These are phyloP conservation scores for Xestia ashworthii DNA, from an alignment of 2,888 invertebrate genomes.

Conservation along the genomic window DNA sequence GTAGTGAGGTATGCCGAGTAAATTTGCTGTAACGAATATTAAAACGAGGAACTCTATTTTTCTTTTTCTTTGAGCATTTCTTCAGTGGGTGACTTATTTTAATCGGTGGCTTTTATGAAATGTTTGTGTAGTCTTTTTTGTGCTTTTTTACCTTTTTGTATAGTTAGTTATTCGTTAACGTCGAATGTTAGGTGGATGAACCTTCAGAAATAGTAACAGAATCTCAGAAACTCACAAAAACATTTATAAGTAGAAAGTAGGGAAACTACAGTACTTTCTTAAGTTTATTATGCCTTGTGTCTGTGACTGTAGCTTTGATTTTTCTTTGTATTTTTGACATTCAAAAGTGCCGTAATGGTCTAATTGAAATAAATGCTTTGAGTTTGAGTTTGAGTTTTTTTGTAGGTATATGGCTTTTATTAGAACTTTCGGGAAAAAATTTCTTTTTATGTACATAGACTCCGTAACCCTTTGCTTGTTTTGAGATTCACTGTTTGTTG, in stretches of 20 bases:
- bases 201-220: neutral
- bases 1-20: conserved; percentile 64
- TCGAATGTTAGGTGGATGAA: neutral
- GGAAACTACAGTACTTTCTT: too few species aligned
- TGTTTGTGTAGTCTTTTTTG: conserved; percentile 12
- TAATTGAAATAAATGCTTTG: too few species aligned
- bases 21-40: conserved; percentile 69
- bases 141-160: neutral
- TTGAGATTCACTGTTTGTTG: neutral
- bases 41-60: conserved; percentile 44
- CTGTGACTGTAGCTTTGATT: too few species aligned
- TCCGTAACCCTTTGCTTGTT: neutral
- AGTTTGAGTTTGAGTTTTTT: too few species aligned
- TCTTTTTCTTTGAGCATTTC: conserved; percentile 32
- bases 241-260: neutral
- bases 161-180: neutral
- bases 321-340: too few species aligned
- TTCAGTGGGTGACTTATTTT: conserved; percentile 26
- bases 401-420: neutral
- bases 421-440: too few species aligned
- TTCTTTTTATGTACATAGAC: neutral
- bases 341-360: too few species aligned
- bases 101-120: conserved; percentile 14
- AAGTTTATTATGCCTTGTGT: too few species aligned
- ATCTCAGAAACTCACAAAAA: neutral